Percentiles rank a stretch among this genome's conserved stretches.
Evolutionary conservation across 1,140 invertebrate species (phyloP).

Genomic region (Sminthurinus signatus): DNA sequence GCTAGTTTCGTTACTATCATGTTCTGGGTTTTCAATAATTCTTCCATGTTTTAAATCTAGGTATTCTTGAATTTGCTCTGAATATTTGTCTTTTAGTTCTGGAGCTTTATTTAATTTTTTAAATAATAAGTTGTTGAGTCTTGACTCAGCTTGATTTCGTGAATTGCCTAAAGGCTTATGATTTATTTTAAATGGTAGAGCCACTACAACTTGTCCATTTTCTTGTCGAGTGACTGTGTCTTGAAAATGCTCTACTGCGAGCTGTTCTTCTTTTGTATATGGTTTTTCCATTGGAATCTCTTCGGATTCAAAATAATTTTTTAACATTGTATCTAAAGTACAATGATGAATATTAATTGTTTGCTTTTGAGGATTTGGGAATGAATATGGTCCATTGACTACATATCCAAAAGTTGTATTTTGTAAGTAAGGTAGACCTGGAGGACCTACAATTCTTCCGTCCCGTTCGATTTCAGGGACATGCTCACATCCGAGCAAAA

Average conservation of each 20-base stretch:
- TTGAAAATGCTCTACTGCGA: constrained; percentile 38
- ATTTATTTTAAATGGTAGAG: constrained; percentile 41
- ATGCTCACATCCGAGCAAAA: constrained; percentile 41
- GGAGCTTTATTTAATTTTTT: not conserved
- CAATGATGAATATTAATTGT: not conserved
- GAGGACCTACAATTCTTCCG: constrained; percentile 37
- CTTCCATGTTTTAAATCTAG: constrained; percentile 43
- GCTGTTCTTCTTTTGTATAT: constrained; percentile 24
- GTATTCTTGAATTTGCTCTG: constrained; percentile 44
- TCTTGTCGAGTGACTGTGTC: constrained; percentile 19
- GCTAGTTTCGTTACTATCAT: too few relatives aligned
- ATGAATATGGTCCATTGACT: constrained; percentile 30
- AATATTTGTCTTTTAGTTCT: constrained; percentile 14
- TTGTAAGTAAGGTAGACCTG: constrained; percentile 17
- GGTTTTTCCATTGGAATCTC: constrained; percentile 18
- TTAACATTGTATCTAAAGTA: constrained; percentile 6
- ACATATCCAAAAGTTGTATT: constrained; percentile 30
- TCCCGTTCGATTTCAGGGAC: constrained; percentile 39
- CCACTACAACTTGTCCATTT: constrained; percentile 39
- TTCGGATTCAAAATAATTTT: constrained; percentile 44
- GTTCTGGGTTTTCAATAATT: constrained; percentile 1
- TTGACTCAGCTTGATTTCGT: not conserved
- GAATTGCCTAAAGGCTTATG: constrained; percentile 25
- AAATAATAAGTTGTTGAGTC: not conserved
- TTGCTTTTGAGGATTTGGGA: constrained; percentile 17